phyloP scores from a whole-genome alignment of 2,888 invertebrate species.

The Cepaea hortensis region DNA sequence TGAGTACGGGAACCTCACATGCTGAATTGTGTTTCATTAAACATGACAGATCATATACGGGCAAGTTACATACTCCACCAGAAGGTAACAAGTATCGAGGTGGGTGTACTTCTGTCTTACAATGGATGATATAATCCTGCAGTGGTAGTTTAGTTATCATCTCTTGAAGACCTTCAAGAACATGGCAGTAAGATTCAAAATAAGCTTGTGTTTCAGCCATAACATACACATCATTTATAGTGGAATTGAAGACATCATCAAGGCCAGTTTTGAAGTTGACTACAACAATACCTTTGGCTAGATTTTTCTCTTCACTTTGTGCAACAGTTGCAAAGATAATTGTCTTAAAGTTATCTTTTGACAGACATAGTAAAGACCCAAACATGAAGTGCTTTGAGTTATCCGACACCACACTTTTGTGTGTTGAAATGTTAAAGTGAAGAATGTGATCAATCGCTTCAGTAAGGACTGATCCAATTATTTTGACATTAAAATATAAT shows the following conservation, averaged over 20 bases:
- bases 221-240: constrained; percentile 63
- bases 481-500: constrained; percentile 65
- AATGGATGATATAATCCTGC: constrained; percentile 61
- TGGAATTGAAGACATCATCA: constrained; percentile 45
- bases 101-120: constrained; percentile 56
- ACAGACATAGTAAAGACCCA: constrained; percentile 64
- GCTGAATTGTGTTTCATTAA: constrained; percentile 27
- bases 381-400: constrained; percentile 26
- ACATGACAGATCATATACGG: constrained; percentile 27
- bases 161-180: constrained; percentile 83
- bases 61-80: constrained; percentile 12
- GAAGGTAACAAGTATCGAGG: constrained; percentile 59
- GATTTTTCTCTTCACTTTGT: constrained; percentile 60
- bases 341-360: constrained; percentile 83
- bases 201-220: constrained; percentile 88
- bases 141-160: constrained; percentile 73
- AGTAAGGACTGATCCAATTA: constrained; percentile 73
- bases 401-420: constrained; percentile 19
- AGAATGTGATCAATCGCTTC: constrained; percentile 63
- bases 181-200: constrained; percentile 88
- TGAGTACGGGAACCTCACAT: constrained; percentile 10
- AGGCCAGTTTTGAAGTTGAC: constrained; percentile 59
- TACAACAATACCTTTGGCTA: constrained; percentile 65
- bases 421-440: constrained; percentile 56
- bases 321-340: constrained; percentile 83